Evolutionary conservation across 2,888 invertebrate genomes (phyloP).

Genomic region (Melanostoma mellinum): DNA sequence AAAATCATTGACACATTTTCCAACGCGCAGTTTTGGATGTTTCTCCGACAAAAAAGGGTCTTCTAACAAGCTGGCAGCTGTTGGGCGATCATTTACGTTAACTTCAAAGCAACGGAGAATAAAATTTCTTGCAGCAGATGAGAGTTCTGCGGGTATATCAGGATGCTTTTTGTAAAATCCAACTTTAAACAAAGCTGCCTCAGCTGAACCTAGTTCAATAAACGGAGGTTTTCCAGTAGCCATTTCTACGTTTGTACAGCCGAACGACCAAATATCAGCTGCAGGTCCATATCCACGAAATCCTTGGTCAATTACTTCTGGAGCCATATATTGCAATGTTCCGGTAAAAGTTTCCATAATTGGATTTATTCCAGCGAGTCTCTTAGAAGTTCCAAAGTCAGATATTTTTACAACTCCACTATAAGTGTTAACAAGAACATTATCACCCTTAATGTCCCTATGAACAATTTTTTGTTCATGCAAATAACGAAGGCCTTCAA

Average conservation of each 20-base stretch:
- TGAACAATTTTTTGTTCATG: constrained; percentile 99
- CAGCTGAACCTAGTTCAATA: constrained; percentile 97
- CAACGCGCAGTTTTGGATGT: constrained; percentile 87
- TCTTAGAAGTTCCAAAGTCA: constrained; percentile 99
- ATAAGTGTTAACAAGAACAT: constrained; percentile 99
- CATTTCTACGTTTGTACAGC: constrained; percentile 99
- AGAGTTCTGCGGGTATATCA: constrained; percentile 95
- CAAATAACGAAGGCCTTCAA: constrained; percentile 98
- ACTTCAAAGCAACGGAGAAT: constrained; percentile 97
- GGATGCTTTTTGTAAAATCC: constrained; percentile 98
- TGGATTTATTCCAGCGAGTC: constrained; percentile 91
- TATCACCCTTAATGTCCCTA: constrained; percentile 99
- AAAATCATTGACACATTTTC: constrained; percentile 86
- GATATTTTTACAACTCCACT: constrained; percentile 99
- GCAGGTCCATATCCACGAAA: constrained; percentile 98
- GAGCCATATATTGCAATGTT: constrained; percentile 99
- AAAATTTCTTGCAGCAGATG: constrained; percentile 93
- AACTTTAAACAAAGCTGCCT: constrained; percentile 98
- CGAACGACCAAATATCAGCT: constrained; percentile 83
- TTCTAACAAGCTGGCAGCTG: constrained; percentile 93
- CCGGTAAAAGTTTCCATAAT: constrained; percentile 93
- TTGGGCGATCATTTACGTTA: constrained; percentile 92
- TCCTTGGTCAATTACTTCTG: constrained; percentile 99
- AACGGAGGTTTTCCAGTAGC: constrained; percentile 99
- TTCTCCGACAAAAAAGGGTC: constrained; percentile 95